Evolutionary conservation across 1,140 invertebrate genomes (phyloP), one percentile per base, ranked within the genome.

Genomic region (Nixonia krombeini): DNA sequence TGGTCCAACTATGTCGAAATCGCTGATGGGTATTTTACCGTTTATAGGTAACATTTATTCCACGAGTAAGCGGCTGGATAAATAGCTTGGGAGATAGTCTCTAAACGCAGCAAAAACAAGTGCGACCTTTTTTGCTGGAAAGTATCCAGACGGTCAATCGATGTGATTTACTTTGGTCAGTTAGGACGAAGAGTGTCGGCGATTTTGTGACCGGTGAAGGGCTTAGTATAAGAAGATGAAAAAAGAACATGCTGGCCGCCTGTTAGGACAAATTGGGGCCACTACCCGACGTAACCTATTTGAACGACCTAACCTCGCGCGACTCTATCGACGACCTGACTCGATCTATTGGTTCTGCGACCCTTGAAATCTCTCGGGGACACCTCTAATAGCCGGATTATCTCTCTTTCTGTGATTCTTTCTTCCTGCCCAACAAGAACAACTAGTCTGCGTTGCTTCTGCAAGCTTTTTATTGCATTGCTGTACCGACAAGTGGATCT

Each of bases 361-460:
- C 72, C 68, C 65, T 65, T 64, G 56, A 57, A 72, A 72, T 81
- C 81, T 79, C 81, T 61, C 55, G 75, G 80, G 80, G 76, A 80
- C 82, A 79, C 75, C 78, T 82, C 83, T 84, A 83, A 84, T 83
- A 83, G 83, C 79, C 73, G 74, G 81, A 84, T 85, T 85, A 85
- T 84, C 81, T 78, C 59, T 74, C 71, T 70, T 73, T 74, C 64
- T 58, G 59, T 73, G 72, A 75, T 74, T 79, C 70, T 71, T 76
- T 45, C 55, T 44, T 66, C 45, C 38, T 21, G 17, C 40, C 64
- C 69, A 73, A 78, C 75, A 71, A 75, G 73, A 73, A 78, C 80
- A 83, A 81, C 74, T 75, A 80, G 77, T 47, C 57, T 26, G 17
- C 45, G 40, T 56, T 37, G 18, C 18, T 12, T 9, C 9, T 23